Evolutionary conservation across 2,888 invertebrate genomes (phyloP), one percentile per base, ranked within the genome.

Genomic region (Agrilus cyanescens): DNA sequence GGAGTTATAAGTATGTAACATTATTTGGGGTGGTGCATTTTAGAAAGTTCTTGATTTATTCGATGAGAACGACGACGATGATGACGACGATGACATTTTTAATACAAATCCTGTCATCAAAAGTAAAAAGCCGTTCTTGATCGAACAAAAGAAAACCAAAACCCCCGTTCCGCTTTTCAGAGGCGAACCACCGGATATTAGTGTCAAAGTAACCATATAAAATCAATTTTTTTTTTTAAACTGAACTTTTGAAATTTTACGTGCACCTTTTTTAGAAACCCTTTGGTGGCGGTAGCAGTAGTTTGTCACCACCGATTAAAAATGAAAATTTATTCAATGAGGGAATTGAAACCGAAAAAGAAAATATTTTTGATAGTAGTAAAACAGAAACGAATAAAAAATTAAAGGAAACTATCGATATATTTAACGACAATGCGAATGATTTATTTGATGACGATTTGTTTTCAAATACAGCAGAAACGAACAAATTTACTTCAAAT

Each of bases 211-310:
- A 14, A 1, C 25, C 18, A n/a, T 25, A n/a, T 35, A 29, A 38
- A 37, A 15, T 10, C 14, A n/a, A 40, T 43, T 20, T 32, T 45
- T 39, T 36, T 32, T 41, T n/a, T 37, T 20, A 14, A 14, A 12
- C n/a, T n/a, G n/a, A n/a, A n/a, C n/a, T n/a, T n/a, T n/a, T 37
- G 6, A 25, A 16, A 16, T 16, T 4, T 14, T 16, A 15, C 40
- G 49, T n/a, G n/a, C n/a, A n/a, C 49, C 41, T 46, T 45, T 60
- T 62, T 38, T 64, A 81, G 80, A 78, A 76, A 68, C 76, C 77
- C 5, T 56, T 71, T 4, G 78, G 77, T 2, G 79, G 74, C 2
- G 72, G 76, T 37, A n/a, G n/a, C n/a, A n/a, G n/a, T n/a, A n/a
- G n/a, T n/a, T n/a, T n/a, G n/a, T 73, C 78, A 7, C 58, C 78